Conservation (phyloP, 2,888 invertebrate genomes). For the Amphipyra berbera region DNA sequence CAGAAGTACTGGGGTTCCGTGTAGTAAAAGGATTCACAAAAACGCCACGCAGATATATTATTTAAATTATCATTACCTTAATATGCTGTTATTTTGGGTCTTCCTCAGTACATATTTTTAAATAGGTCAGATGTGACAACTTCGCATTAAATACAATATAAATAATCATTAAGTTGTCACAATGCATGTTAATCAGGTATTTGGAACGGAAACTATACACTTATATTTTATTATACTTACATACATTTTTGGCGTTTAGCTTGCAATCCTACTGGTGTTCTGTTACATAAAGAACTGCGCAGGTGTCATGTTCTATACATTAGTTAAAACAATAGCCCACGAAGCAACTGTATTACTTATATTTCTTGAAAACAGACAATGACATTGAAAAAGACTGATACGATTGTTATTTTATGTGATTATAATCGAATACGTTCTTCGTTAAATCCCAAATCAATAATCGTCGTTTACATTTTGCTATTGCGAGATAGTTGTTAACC, state of each 20-base stretch:
- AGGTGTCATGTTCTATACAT: constrained; percentile 21
- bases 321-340: constrained; percentile 10
- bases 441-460: constrained; percentile 25
- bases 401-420: constrained; percentile 17
- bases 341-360: constrained; percentile 1
- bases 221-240: neutral
- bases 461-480: constrained; percentile 8
- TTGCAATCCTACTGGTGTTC: constrained; percentile 12
- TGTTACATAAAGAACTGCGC: constrained; percentile 22
- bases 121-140: constrained; percentile 2
- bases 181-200: constrained; percentile 15
- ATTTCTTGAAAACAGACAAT: constrained; percentile 14
- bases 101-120: neutral
- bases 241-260: constrained; percentile 11
- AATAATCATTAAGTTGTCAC: constrained; percentile 9
- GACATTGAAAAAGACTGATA: constrained; percentile 7
- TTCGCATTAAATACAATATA: constrained; percentile 10
- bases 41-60: too few species aligned
- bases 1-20: too few species aligned
- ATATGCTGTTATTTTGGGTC: too few species aligned
- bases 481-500: constrained; percentile 1
- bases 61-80: too few species aligned
- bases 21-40: too few species aligned
- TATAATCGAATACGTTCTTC: constrained; percentile 3
- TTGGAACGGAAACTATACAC: constrained; percentile 28